Evolutionary conservation across 2,797 vertebrate genomes (phyloP), one percentile per base, ranked within the genome.

Genomic region (Distichodus sexfasciatus): DNA sequence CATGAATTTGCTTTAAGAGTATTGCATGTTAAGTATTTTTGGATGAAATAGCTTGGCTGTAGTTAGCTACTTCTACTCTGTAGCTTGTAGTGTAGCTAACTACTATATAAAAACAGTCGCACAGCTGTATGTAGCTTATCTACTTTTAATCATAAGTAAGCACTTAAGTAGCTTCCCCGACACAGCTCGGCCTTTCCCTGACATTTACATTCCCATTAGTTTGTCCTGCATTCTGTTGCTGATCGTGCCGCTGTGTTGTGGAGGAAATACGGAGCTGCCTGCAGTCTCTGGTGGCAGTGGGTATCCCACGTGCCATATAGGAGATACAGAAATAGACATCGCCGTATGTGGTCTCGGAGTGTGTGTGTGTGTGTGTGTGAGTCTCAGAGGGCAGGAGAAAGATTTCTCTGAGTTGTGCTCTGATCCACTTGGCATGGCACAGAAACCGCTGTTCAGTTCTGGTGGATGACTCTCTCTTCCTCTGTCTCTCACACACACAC

Each of bases 231-330:
- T 50, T 15, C 38, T 59, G 66, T 36, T 60, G 69, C 48, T 75
- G 72, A 78, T 69, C 75, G 48, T 69, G 60, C 55, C 24, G 61
- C 64, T 72, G 31, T 58, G 60, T 28, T 62, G 21, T 50, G 24
- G n/a, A n/a, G n/a, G n/a, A 75, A 47, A 50, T 40, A 47, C 55
- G 36, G 50, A 62, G 66, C 50, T 46, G 61, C n/a, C 50, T 46
- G 61, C n/a, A 57, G 61, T 75, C 76, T 69, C 73, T 48, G 53
- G 73, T 75, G 72, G 72, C 76, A 75, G 57, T 29, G 66, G 29
- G 66, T 72, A 70, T 58, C 69, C 38, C 47, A 68, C 66, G 58
- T 72, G 63, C 46, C 21, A 29, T 58, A 62, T 46, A 51, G 61
- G 50, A 62, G 55, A 69, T 60, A 66, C 69, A 67, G 43, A 72